A percentile compares a stretch with the other conserved stretches of the same genome.
These are phyloP conservation scores for Aegotheles bennettii DNA, from an alignment of 2,113 vertebrate species.

Conservation along the genomic window DNA sequence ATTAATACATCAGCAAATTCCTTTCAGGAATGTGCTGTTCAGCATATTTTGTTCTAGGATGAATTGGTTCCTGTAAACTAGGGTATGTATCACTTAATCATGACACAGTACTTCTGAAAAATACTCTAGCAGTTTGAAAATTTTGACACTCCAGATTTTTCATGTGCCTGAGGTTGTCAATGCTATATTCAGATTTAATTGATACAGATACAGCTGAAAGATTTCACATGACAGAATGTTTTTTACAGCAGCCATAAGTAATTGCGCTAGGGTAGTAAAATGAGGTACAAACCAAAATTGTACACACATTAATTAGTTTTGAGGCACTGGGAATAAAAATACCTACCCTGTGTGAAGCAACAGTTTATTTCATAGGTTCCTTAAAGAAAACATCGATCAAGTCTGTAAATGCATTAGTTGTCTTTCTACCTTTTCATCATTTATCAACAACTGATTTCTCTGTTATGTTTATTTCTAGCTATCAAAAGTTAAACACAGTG, in stretches of 20 bases:
- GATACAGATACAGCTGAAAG: neutral
- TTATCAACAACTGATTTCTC: neutral
- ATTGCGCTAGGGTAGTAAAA: neutral
- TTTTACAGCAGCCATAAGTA: neutral
- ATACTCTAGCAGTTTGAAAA: neutral
- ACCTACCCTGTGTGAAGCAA: neutral
- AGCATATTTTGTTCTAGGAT: neutral
- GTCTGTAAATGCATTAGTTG: neutral
- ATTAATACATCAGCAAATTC: conserved; percentile 34
- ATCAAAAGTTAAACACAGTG: neutral
- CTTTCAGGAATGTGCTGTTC: conserved; percentile 22
- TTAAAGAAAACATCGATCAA: neutral
- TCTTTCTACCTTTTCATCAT: neutral
- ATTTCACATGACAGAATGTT: neutral
- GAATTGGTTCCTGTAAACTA: conserved; percentile 29
- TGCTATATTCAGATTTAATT: neutral
- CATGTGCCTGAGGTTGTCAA: neutral
- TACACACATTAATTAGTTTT: neutral
- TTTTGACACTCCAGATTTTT: neutral
- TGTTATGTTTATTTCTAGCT: neutral
- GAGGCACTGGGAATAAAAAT: neutral
- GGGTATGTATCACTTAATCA: conserved; percentile 28
- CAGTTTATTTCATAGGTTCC: neutral
- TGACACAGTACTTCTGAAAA: neutral
- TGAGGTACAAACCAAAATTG: neutral